Base-by-base conservation (phyloP, 2,113 vertebrate genomes). In the Psittacula cyanocephala region DNA sequence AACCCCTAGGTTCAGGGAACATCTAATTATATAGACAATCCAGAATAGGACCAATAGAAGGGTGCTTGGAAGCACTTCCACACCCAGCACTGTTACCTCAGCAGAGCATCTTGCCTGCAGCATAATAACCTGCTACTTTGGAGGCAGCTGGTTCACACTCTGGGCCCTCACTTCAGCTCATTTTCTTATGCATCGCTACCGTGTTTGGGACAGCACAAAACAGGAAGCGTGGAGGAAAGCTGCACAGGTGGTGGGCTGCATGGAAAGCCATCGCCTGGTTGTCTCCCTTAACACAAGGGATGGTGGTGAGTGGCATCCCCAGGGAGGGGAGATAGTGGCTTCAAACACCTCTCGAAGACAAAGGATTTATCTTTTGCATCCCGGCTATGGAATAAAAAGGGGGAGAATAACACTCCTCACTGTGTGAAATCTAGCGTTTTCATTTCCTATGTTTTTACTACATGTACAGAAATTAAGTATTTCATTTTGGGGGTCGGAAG, bases 401-500 rank as follows among this genome's bases (percentile, higher is more conserved):
- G 15, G 29, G 31, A 76, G 43, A 92, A 29, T 37, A 29, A 24
- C 2, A 2, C 17, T 43, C 71, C 62, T 85, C 88, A n/a, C 70
- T 89, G 43, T 79, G 57, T 71, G 53, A 88, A 85, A 80, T 67
- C 52, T 77, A 35, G 44, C 28, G n/a, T 70, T 92, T 95, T 93
- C 57, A 91, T 95, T 95, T 95, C 94, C 93, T 88, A 72, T 91
- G 67, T 33, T 89, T 91, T 94, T 77, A 92, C 41, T 80, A 33
- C 3, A 2, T 5, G 8, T 46, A 52, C 67, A 77, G 60, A 96
- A 80, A 70, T 5, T 1, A 94, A 89, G 93, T 93, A 78, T 96
- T 97, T 95, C 71, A 91, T 96, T 96, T 89, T 65, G 25, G 41
- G 67, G 31, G 57, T 77, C 75, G 88, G 53, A 77, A 65, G 59